These are phyloP conservation scores for Hyla sarda DNA, from an alignment of 2,113 vertebrate species.

Conservation along the genomic window DNA sequence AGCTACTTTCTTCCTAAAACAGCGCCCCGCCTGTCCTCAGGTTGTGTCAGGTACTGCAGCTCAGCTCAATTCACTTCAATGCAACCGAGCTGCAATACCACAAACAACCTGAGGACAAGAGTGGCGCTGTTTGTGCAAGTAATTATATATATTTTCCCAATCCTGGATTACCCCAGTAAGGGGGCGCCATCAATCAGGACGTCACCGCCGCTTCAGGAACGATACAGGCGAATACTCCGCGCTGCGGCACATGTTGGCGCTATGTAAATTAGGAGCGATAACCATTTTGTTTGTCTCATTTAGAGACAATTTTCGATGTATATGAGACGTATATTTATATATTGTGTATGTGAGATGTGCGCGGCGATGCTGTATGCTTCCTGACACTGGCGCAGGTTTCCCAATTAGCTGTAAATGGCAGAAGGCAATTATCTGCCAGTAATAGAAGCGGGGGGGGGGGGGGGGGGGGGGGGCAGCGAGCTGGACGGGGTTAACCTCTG, in stretches of 20 bases:
- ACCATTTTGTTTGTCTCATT: neutral
- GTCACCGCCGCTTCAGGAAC: neutral
- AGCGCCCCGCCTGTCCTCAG: too few species aligned
- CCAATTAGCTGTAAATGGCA: neutral
- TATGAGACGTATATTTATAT: neutral
- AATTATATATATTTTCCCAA: too few species aligned
- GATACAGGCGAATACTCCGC: neutral
- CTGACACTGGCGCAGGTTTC: neutral
- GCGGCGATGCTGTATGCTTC: neutral
- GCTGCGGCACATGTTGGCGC: neutral
- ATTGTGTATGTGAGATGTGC: neutral
- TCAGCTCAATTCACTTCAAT: too few species aligned
- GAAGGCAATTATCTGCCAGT: neutral
- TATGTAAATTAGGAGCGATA: neutral
- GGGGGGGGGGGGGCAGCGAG: neutral
- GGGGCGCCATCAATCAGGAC: too few species aligned
- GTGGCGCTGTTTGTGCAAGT: too few species aligned
- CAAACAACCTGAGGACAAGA: too few species aligned
- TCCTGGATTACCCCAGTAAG: too few species aligned
- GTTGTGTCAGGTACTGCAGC: too few species aligned
- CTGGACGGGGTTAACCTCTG: neutral
- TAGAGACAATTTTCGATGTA: neutral
- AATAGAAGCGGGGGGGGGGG: neutral
- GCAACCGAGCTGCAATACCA: too few species aligned
- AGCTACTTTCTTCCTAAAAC: too few species aligned